Percentiles rank a stretch among this genome's conserved stretches.
Evolutionary conservation across 2,797 vertebrate genomes (phyloP).

Genomic region (Toxotes lorentzi): DNA sequence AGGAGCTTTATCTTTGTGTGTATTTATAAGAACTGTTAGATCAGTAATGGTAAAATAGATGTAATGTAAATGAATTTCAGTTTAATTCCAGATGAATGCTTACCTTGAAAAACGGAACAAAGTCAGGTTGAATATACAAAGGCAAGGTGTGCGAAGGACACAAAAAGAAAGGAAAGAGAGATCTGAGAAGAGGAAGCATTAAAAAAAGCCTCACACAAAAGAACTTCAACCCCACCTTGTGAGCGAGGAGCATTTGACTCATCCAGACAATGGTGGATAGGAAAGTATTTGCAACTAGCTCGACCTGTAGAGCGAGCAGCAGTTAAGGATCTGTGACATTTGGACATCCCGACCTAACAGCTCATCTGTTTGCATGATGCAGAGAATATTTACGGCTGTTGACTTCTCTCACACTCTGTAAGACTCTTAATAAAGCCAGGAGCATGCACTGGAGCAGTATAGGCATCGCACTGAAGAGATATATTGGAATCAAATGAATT

Average conservation of each 20-base stretch:
- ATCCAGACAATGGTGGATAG: constrained; percentile 3
- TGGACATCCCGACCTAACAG: not conserved
- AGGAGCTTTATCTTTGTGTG: constrained; percentile 35
- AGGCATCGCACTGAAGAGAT: not conserved
- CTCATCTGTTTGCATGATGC: not conserved
- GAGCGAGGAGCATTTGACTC: constrained; percentile 33
- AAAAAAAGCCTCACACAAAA: not conserved
- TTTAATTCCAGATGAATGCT: constrained; percentile 16
- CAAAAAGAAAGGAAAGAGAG: constrained; percentile 5
- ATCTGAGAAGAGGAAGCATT: not conserved
- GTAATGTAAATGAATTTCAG: not conserved
- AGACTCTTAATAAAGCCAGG: not conserved
- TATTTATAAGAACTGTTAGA: not conserved
- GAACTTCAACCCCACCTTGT: constrained; percentile 25
- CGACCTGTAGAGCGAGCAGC: constrained; percentile 54
- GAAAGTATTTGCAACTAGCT: constrained; percentile 36
- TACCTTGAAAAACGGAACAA: constrained; percentile 42
- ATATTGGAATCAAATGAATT: constrained; percentile 25
- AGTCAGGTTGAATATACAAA: constrained; percentile 12
- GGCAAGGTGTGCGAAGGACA: not conserved
- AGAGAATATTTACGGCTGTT: not conserved
- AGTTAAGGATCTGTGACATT: constrained; percentile 1
- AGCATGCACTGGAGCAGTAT: not conserved
- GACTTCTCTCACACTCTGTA: not conserved
- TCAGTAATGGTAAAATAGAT: not conserved